Evolutionary conservation across 1,140 invertebrate genomes (phyloP), one percentile per base, ranked within the genome.

Genomic region (Pseudomyrmex sp.): DNA sequence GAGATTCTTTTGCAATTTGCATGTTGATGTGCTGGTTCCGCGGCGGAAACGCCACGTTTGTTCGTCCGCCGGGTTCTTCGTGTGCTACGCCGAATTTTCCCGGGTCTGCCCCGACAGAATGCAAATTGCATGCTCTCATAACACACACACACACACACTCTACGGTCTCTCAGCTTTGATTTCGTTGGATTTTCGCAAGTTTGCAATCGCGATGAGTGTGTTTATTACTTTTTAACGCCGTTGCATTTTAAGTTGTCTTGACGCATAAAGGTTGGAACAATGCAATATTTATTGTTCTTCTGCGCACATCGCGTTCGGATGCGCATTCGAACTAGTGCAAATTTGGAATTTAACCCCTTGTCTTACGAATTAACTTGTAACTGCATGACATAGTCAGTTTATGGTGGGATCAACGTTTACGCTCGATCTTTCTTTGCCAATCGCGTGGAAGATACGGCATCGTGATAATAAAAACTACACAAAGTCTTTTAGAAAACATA

Each of bases 1-100:
- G 66, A 80, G 23, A 80, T 70, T 46, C 76, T 70, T 70, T 70
- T 20, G 66, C 76, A 80, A 80, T 80, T 80, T 80, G 76, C 76
- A 80, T 72, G 76, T 72, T 61, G 76, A 80, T 80, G 76, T 48
- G 76, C 76, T 72, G 23, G 44, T 69, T 59, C 61, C 20, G 74
- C 50, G 35, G 63, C 52, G 13, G 62, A 77, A 61, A 66, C 52
- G 18, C 54, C 63, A 23, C 63, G 50, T 79, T 65, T 50, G 44
- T 68, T 77, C 54, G 20, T 48, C 61, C 48, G n/a, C 54, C 74
- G 13, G 35, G 20, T 7, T 20, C 35, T 35, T 54, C 20, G 52
- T 26, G 35, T 48, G 66, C 62, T 54, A 20, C 15, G 44, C 61
- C 50, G 48, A 79, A 70, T 79, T 79, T 79, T 79, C 76, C n/a